Conservation (phyloP, 2,888 invertebrate genomes). For the Morinoia aosen region DNA sequence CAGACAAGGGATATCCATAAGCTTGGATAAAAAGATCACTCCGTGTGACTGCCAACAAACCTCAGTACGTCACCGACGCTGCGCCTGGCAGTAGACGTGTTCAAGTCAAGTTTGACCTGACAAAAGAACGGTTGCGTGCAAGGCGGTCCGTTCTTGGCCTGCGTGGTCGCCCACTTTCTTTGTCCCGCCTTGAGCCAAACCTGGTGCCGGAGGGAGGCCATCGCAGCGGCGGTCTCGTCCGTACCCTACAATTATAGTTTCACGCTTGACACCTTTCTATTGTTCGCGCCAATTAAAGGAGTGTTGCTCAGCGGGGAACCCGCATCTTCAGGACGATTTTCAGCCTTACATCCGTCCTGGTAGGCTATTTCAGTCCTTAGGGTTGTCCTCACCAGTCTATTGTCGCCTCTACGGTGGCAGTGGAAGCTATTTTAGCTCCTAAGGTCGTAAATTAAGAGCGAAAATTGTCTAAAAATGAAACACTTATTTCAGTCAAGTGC, state of each 20-base stretch:
- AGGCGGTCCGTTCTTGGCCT: background rate
- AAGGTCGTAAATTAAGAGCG: background rate
- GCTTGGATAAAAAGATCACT: background rate
- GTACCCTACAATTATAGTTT: slow-evolving; percentile 35
- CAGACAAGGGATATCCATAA: background rate
- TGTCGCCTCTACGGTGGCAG: background rate
- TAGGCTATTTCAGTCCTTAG: background rate
- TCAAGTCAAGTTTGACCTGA: background rate
- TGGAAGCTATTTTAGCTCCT: background rate
- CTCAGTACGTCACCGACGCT: background rate
- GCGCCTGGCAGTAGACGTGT: background rate
- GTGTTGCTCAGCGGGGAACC: slow-evolving; percentile 34
- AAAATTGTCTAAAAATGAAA: background rate
- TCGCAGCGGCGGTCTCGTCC: slow-evolving; percentile 18
- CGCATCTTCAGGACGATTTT: slow-evolving; percentile 30
- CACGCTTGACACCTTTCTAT: slow-evolving; percentile 52
- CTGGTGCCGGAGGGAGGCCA: background rate
- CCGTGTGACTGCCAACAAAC: background rate
- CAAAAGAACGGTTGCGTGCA: background rate
- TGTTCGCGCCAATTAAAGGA: slow-evolving; percentile 45
- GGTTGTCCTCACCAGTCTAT: background rate
- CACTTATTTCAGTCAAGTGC: background rate
- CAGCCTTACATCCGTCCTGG: background rate
- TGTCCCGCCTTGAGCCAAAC: background rate
- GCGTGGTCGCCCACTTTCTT: slow-evolving; percentile 25